These are phyloP conservation scores for Paelopatides confundens DNA, from an alignment of 53 echinoderm and acorn worm genomes.

Conservation along the genomic window DNA sequence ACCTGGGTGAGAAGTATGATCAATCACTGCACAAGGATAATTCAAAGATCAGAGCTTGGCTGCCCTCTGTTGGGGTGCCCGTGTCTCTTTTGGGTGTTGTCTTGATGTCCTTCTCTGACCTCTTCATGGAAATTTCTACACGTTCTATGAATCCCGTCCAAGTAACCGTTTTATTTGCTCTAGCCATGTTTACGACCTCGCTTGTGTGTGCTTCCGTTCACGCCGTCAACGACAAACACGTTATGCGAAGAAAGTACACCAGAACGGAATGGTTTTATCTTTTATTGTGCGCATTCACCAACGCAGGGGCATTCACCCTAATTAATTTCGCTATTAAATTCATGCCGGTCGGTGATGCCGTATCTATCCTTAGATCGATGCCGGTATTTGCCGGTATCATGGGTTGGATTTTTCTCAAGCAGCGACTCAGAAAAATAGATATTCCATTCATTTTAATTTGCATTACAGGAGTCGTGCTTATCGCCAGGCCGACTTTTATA, in stretches of 20 bases:
- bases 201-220: background rate
- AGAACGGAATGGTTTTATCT: slow-evolving; percentile 2
- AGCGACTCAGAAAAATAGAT: slow-evolving; percentile 1
- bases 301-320: background rate
- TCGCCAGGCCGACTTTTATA: slow-evolving; percentile 1
- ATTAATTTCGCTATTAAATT: background rate
- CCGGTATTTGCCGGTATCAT: slow-evolving; percentile 6
- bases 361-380: background rate
- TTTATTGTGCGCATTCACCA: background rate
- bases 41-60: background rate
- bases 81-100: slow-evolving; percentile 19
- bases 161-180: background rate
- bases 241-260: background rate
- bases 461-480: background rate
- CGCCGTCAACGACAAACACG: background rate
- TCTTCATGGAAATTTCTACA: background rate
- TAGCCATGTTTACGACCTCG: slow-evolving; percentile 8
- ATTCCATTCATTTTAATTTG: background rate
- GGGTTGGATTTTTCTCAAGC: slow-evolving; percentile 2
- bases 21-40: too few species aligned
- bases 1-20: background rate
- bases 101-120: slow-evolving; percentile 24
- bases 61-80: background rate
- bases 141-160: slow-evolving; percentile 1
- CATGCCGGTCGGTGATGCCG: slow-evolving; percentile 19